Base-by-base conservation (phyloP, 2,113 vertebrate species). In the Prinia subflava region DNA sequence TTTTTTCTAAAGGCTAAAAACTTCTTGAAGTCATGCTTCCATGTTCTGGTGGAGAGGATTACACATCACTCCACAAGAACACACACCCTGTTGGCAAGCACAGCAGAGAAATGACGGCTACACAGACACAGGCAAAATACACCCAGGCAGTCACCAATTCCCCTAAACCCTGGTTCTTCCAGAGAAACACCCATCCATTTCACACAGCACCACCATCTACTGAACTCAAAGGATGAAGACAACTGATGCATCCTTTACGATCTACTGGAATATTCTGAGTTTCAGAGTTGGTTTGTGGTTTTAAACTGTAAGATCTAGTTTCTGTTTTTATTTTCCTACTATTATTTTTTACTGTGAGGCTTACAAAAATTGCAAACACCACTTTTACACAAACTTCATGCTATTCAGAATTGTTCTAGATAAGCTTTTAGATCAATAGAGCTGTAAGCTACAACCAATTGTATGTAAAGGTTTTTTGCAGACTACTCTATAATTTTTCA, bases 81-180 rank as follows among this genome's bases (percentile, higher is more conserved):
- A 94, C 96, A 95, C 93, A 70, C 95, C 96, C 96, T 93, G 93
- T 74, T 96, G 96, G 94, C 94, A 97, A 80, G 87, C 78, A 4
- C 19, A 91, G 82, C 63, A 78, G 82, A 88, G 82, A 70, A 96
- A 90, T 37, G 75, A 94, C 2, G 2, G 90, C 76, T 90, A 47
- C 0, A 0, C 47, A 88, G 70, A 65, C 78, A 90, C 62, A 65
- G 67, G 71, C 46, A 1, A 83, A 91, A 92, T 94, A 90, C 47
- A 77, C 47, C 46, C 69, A 90, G 82, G 67, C 78, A 85, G 70
- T 86, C 85, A 86, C 71, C 78, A 37, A 91, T 93, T 95, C 89
- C 95, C 67, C 47, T 71, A 59, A 94, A 53, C 7, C 6, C 28
- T 5, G 1, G 6, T 9, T 86, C 39, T 81, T 93, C 63, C 80